Evolutionary conservation across 2,113 vertebrate species (phyloP), one percentile per base, ranked within the genome.

Genomic region (Heptranchias perlo): DNA sequence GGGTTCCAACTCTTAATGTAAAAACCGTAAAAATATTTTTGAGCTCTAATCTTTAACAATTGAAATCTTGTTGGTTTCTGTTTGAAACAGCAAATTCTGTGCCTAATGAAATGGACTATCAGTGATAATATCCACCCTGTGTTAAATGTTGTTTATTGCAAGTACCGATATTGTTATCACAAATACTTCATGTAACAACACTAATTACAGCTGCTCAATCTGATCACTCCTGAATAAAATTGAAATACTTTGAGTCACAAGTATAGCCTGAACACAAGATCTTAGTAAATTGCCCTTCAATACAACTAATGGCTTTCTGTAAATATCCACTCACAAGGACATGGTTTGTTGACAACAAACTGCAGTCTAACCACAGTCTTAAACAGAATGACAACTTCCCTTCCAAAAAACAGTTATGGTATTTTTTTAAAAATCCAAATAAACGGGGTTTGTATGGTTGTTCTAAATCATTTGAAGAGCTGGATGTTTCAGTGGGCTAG

Each of bases 81-180:
- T 62, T 92, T 92, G 0, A n/a, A 91, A 28, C 28, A 92, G 54
- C 35, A 92, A 92, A 89, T 31, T 3, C 49, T 89, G 52, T 89
- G 86, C 31, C 28, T 31, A 54, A 92, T 39, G 14, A 92, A 91
- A 91, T 91, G 89, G 54, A 61, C 58, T 0, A 35, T 62, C 58
- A 23, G 58, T 92, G 5, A 92, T 62, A 62, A 92, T 92, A 62
- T 62, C 58, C 18, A 62, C 39, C 61, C 54, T 21, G 58, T 62
- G 35, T 39, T 92, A 92, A 92, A 92, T 62, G 89, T 91, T 91
- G 31, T 92, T 62, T 62, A 92, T 92, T 61, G 89, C 89, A 92
- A 92, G 89, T 62, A 92, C 89, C 39, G 89, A 92, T 62, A 8
- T 16, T 92, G 89, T 92, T 92, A 92, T 92, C 89, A 92, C 54